phyloP scores from a whole-genome alignment of 2,113 vertebrate genomes.

The Rhegmatorhina hoffmannsi region DNA sequence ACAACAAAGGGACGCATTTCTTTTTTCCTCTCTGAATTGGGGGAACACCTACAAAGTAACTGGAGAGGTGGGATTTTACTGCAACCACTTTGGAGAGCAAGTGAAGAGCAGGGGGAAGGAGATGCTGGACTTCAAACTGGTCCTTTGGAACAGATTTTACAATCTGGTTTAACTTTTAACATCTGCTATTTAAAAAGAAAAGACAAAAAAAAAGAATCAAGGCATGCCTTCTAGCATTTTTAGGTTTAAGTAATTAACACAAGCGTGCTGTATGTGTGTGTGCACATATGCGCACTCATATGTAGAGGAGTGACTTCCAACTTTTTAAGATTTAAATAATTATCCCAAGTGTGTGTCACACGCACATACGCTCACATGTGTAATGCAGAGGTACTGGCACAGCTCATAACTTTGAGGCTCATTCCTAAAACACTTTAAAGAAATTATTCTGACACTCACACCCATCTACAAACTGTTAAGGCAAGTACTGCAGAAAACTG shows the following conservation, averaged over 20 bases:
- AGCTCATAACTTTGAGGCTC: not conserved
- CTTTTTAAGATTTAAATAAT: not conserved
- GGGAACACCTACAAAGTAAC: not conserved
- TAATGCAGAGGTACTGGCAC: not conserved
- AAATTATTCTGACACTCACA: not conserved
- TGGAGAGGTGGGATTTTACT: not conserved
- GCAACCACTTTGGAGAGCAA: not conserved
- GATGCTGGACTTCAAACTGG: not conserved
- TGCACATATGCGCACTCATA: not conserved
- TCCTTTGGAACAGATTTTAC: not conserved
- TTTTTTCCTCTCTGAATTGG: not conserved
- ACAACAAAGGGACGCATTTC: not conserved
- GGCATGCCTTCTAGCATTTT: not conserved
- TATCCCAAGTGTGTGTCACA: not conserved
- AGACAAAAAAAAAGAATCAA: not conserved
- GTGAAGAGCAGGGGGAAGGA: not conserved
- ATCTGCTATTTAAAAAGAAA: not conserved
- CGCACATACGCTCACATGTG: not conserved
- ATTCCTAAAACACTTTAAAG: not conserved
- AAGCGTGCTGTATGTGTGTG: not conserved
- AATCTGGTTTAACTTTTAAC: constrained; percentile 28
- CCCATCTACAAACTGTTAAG: not conserved
- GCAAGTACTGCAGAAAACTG: not conserved
- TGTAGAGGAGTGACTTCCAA: not conserved
- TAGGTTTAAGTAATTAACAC: not conserved